Conservation (phyloP, 2,113 vertebrate genomes). For the Sinocyclocheilus maitianheensis region DNA sequence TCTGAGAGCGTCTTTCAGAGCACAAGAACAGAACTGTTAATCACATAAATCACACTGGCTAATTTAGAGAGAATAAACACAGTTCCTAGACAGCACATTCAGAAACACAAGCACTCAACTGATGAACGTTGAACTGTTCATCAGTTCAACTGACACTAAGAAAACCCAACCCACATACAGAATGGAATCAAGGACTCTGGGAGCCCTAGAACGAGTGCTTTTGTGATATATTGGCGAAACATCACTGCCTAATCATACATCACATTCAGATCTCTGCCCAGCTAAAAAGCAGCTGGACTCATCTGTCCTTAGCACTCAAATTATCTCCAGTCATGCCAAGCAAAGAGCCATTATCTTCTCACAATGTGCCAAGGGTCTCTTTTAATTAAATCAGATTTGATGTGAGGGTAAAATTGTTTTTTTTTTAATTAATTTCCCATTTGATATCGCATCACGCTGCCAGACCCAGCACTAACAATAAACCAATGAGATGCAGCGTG, state of each 20-base stretch:
- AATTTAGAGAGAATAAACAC: not conserved
- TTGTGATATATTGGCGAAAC: not conserved
- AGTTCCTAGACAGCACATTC: not conserved
- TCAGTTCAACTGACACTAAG: no score
- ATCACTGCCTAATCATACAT: conserved; percentile 35
- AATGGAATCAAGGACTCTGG: not conserved
- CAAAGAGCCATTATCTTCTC: conserved; percentile 54
- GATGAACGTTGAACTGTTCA: not conserved
- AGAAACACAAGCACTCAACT: not conserved
- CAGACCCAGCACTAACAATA: conserved; percentile 45
- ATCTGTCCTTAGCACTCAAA: conserved; percentile 50
- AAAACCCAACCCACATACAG: not conserved
- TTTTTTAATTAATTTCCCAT: conserved; percentile 47
- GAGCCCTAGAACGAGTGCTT: not conserved
- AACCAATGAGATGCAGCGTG: conserved; percentile 49
- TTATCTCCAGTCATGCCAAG: conserved; percentile 49
- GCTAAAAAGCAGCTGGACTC: conserved; percentile 45
- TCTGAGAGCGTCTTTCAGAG: conserved; percentile 15
- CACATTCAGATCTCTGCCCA: conserved; percentile 27
- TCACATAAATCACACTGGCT: conserved; percentile 20
- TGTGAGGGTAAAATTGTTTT: conserved; percentile 24
- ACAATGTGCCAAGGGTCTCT: conserved; percentile 42
- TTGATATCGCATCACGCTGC: conserved; percentile 44
- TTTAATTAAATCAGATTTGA: conserved; percentile 55
- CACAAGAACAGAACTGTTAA: not conserved